Evolutionary conservation across 2,888 invertebrate species (phyloP), one percentile per base, ranked within the genome.

Genomic region (Amphipoea oculea): DNA sequence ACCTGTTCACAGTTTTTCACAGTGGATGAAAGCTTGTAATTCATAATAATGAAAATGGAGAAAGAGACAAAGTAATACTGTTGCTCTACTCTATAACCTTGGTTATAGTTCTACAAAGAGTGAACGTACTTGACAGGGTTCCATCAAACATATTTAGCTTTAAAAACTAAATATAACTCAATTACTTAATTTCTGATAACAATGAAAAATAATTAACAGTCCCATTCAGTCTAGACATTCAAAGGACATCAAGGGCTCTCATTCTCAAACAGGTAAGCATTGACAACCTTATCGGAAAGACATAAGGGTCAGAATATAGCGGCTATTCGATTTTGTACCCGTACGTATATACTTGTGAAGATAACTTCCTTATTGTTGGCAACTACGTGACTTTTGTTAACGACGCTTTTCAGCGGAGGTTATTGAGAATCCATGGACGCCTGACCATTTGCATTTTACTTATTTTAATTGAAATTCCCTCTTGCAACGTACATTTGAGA

Each of bases 331-430:
- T 69, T 84, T 75, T 66, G 45, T 66, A 72, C 48, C 77, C 57
- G 88, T 76, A 86, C 74, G 71, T 83, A 79, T 86, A 86, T 78
- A 73, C 80, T 89, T 81, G 88, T 73, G 68, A 89, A 89, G 89
- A 89, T 89, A 89, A 91, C 89, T 92, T 93, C 91, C 92, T 91
- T 91, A 88, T 89, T 88, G 89, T 85, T 84, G 69, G 88, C 85
- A 86, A 82, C 89, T 89, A 93, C 94, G 94, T 94, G 94, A 91
- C 91, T 92, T 92, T 89, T 85, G 89, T 88, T 94, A 94, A 94
- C 90, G 93, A 93, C 81, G 93, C 91, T 82, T 83, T 87, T 92
- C 86, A 79, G 76, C 79, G 78, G 82, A 75, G 63, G 71, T 73
- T 73, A 82, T 81, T 76, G 83, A 79, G 68, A 72, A 71, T 68